These are phyloP conservation scores for Tachysurus vachellii DNA, from an alignment of 2,113 vertebrate species.

Conservation along the genomic window DNA sequence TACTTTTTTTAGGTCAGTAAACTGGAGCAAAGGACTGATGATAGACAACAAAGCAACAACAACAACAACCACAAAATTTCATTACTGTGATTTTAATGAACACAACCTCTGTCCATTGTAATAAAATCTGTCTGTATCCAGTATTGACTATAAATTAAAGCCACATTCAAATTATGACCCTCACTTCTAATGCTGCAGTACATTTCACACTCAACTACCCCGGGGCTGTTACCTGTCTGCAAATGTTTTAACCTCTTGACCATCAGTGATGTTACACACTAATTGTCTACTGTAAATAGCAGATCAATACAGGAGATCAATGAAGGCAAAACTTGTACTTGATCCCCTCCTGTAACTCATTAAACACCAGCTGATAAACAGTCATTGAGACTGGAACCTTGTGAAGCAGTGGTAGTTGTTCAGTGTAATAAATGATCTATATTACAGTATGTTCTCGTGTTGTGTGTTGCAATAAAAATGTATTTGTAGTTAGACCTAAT, in stretches of 20 bases:
- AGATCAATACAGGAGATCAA: conserved; percentile 15
- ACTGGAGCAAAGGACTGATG: too few species aligned
- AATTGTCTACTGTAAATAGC: neutral
- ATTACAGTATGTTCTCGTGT: neutral
- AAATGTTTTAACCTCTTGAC: neutral
- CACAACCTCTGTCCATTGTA: too few species aligned
- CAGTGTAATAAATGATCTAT: neutral
- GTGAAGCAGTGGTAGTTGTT: neutral
- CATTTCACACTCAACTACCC: neutral
- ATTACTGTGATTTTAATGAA: too few species aligned
- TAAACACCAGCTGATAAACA: neutral
- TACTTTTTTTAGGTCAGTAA: too few species aligned
- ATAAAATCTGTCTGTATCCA: neutral
- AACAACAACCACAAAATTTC: too few species aligned
- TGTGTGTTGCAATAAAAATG: neutral
- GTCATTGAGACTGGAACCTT: neutral
- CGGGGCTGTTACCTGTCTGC: neutral
- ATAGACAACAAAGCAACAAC: too few species aligned
- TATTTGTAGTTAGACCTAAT: neutral
- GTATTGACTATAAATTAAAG: neutral
- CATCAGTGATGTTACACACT: neutral
- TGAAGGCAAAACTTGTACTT: neutral
- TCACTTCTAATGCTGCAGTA: neutral
- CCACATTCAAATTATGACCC: neutral
- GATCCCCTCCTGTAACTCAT: neutral